Evolutionary conservation across 1,140 invertebrate genomes (phyloP), one percentile per base, ranked within the genome.

Genomic region (Pollicipes pollicipes): DNA sequence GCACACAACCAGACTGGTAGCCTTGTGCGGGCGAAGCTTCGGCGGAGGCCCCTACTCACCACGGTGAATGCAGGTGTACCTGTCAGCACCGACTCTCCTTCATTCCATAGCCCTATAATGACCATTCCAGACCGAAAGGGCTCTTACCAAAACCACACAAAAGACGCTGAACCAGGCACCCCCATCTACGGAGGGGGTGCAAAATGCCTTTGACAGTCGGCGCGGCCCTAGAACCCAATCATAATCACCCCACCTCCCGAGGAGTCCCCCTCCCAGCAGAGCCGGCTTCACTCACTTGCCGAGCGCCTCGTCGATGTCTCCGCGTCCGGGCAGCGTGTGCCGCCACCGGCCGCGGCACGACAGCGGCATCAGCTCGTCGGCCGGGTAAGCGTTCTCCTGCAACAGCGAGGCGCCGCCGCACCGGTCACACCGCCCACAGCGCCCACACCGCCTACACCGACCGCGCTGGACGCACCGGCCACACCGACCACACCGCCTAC

Each of bases 361-460:
- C 30, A 99, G 82, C 2, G 96, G 96, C 95, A 98, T 97, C 67
- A 99, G 81, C 81, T 98, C 96, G 85, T 99, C 96, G 31, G 95
- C 95, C 72, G 96, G 96, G 83, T 93, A 98, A 27, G 96, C 96
- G 85, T 97, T 91, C 74, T 90, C 86, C 83, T 85, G 74, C 13
- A 78, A 77, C 72, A 76, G 71, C 68, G 66, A 73, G 37, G 31
- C 32, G 26, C 29, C 66, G 21, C 3, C n/a, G 27, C 10, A 63
- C 58, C 45, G 26, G 21, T n/a, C 8, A 70, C 66, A 70, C 69
- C 32, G 32, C 28, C 8, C 28, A 70, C 27, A 70, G 8, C 10
- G 10, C 3, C 30, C 30, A 45, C 31, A 45, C 26, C 4, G 3
- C 8, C 21, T n/a, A 35, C n/a, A 24, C 69, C 26, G 3, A 8